Base-by-base conservation (phyloP, 2,888 invertebrate genomes). In the Acanthosoma haemorrhoidale region DNA sequence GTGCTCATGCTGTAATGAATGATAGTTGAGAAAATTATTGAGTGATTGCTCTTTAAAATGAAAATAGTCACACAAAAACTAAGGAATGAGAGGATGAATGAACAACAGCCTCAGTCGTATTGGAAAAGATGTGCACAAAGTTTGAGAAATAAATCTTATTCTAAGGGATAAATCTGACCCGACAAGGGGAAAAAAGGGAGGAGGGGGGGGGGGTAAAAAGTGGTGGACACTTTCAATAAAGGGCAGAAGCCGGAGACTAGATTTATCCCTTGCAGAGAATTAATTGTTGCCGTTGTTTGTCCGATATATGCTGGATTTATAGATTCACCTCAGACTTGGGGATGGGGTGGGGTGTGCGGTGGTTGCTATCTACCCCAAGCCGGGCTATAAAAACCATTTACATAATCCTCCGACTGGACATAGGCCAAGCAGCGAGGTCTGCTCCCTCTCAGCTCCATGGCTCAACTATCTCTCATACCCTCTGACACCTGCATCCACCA, bases 401-500 rank as follows among this genome's bases (percentile, higher is more conserved):
- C 70, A 70, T 70, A 70, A 70, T 70, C 58, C 59, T 64, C 57
- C 41, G 66, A 70, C 67, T 70, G 70, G 70, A 70, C 67, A 70
- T 59, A 59, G 70, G 66, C 70, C 70, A 70, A 70, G 32, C n/a
- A n/a, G n/a, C n/a, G n/a, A n/a, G 43, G 60, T 8, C 15, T 31
- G 36, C 36, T 31, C 25, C 51, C 25, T 2, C 1, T n/a, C n/a
- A n/a, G n/a, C 21, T 41, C 16, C 18, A 8, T 41, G 6, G 8
- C 16, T 41, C 25, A 25, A n/a, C n/a, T n/a, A n/a, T 13, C 11
- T 5, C 51, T 25, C 51, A 25, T 51, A 21, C 25, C 21, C 25
- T n/a, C 25, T 25, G 25, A 29, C 51, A 51, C 51, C 51, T 51
- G n/a, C 29, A 29, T 8, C 51, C n/a, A n/a, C 29, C 51, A n/a